Conservation (phyloP, 2,888 invertebrate species). For the Acronicta alni region DNA sequence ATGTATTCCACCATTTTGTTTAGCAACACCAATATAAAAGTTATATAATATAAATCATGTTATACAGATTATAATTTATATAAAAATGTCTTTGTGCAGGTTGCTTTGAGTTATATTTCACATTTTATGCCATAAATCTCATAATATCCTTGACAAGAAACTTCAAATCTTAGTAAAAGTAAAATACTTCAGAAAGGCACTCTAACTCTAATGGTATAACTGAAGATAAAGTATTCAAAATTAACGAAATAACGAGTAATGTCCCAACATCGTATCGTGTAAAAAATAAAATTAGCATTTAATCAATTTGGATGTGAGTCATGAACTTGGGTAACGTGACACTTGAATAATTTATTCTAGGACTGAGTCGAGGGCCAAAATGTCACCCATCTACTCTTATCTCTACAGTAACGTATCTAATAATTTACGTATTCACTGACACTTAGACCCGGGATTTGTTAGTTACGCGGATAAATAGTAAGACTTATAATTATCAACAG, state of each 20-base stretch:
- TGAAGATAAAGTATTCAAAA: too few species aligned
- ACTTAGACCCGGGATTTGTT: constrained; percentile 10
- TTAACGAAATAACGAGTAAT: too few species aligned
- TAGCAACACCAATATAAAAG: not conserved
- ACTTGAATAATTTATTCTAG: constrained; percentile 59
- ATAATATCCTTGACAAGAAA: not conserved
- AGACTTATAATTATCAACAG: not conserved
- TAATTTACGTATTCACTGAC: constrained; percentile 26
- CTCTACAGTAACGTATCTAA: constrained; percentile 24
- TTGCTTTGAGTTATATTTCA: constrained; percentile 1
- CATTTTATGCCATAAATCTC: not conserved
- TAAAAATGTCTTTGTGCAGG: not conserved
- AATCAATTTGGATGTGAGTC: constrained; percentile 59
- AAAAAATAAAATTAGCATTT: constrained; percentile 34
- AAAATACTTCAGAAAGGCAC: too few species aligned
- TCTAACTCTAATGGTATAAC: too few species aligned
- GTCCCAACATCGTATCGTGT: constrained; percentile 1
- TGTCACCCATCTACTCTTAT: constrained; percentile 34
- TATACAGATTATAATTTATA: constrained; percentile 12
- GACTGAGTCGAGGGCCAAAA: constrained; percentile 32
- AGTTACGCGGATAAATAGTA: not conserved
- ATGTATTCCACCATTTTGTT: constrained; percentile 9
- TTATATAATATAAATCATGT: not conserved
- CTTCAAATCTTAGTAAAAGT: too few species aligned
- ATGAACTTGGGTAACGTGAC: constrained; percentile 56